phyloP scores from a whole-genome alignment of 2,888 invertebrate genomes.

The Eudemis profundana region DNA sequence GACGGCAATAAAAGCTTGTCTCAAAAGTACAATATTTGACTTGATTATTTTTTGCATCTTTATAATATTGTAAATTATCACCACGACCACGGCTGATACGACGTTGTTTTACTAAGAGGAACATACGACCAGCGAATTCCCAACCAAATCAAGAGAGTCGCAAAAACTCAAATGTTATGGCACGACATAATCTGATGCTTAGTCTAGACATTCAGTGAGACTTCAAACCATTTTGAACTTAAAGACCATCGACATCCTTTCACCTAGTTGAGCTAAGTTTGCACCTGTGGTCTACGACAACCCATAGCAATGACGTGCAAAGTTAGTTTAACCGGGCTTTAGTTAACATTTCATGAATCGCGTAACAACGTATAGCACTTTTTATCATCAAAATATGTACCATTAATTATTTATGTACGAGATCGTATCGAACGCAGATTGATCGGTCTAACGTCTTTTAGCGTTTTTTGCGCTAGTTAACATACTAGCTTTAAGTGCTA shows the following conservation, averaged over 20 bases:
- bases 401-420: conserved; percentile 50
- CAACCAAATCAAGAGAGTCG: conserved; percentile 22
- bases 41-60: no score
- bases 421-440: conserved; percentile 48
- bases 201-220: conserved; percentile 16
- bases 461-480: conserved; percentile 21
- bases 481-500: conserved; percentile 21
- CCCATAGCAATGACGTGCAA: no score
- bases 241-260: neutral
- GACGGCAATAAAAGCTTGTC: no score
- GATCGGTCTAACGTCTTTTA: conserved; percentile 43
- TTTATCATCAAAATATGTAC: conserved; percentile 42
- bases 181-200: conserved; percentile 25
- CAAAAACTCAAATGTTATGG: conserved; percentile 39
- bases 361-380: conserved; percentile 1
- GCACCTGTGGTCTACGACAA: neutral
- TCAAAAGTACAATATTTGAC: no score
- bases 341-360: no score
- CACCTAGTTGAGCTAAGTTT: neutral
- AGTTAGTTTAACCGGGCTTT: no score
- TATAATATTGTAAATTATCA: no score
- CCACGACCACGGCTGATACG: no score
- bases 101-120: neutral
- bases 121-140: conserved; percentile 35
- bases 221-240: conserved; percentile 9